phyloP scores from a whole-genome alignment of 2,797 vertebrate species.

The Trachurus trachurus region DNA sequence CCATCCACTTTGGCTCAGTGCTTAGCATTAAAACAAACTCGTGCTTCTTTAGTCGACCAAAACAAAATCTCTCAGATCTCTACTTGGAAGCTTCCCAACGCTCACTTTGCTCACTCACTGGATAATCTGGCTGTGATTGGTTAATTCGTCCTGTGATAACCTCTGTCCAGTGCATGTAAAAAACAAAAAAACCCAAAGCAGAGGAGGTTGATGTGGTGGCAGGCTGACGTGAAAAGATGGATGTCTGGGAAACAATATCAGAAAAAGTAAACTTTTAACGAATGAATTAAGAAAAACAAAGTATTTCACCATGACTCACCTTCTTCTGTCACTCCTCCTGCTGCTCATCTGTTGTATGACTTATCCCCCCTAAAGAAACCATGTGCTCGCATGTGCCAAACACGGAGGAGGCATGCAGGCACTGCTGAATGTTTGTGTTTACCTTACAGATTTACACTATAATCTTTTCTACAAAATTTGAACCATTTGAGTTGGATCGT shows the following conservation, averaged over 20 bases:
- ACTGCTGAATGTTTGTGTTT: slow-evolving; percentile 63
- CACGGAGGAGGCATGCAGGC: slow-evolving; percentile 36
- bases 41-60: slow-evolving; percentile 16
- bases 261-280: not conserved
- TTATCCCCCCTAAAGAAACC: slow-evolving; percentile 10
- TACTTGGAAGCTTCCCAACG: slow-evolving; percentile 14
- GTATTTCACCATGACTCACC: slow-evolving; percentile 1
- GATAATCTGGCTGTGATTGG: slow-evolving; percentile 31
- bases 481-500: slow-evolving; percentile 49
- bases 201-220: not conserved
- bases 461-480: slow-evolving; percentile 57
- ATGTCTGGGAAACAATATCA: not conserved
- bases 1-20: slow-evolving; percentile 18
- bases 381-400: slow-evolving; percentile 31
- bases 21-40: slow-evolving; percentile 26
- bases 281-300: not conserved
- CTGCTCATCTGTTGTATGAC: slow-evolving; percentile 9
- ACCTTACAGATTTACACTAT: slow-evolving; percentile 56
- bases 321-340: not conserved
- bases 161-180: not conserved
- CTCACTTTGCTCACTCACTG: slow-evolving; percentile 15
- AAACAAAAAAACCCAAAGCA: not conserved
- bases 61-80: slow-evolving; percentile 44
- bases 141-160: slow-evolving; percentile 47
- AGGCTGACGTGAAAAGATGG: not conserved